Conservation (phyloP, 1,140 invertebrate species). For the Paracyclopina nana region DNA sequence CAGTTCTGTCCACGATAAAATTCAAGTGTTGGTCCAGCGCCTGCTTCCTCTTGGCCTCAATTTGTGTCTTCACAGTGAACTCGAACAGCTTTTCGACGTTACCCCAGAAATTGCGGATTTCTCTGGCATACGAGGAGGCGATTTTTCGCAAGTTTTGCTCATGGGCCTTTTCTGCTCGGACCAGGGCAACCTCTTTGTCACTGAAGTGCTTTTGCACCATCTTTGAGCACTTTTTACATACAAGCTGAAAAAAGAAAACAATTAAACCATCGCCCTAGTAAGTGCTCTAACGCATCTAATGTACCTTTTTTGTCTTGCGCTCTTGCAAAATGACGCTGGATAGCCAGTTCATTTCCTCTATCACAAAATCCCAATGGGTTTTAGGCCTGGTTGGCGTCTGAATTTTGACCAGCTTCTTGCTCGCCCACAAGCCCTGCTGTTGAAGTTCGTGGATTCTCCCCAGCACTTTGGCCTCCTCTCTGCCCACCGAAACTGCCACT, state of each 20-base stretch:
- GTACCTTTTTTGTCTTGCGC: conserved; percentile 88
- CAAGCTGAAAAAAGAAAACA: no score
- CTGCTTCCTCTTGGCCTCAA: conserved; percentile 86
- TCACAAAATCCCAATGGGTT: conserved; percentile 94
- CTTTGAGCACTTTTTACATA: conserved; percentile 47
- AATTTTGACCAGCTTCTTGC: conserved; percentile 71
- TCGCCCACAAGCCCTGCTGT: conserved; percentile 78
- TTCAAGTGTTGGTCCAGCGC: conserved; percentile 90
- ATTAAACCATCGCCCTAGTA: no score
- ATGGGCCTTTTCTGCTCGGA: conserved; percentile 76
- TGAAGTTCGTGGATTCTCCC: conserved; percentile 26
- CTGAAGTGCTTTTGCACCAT: conserved; percentile 92
- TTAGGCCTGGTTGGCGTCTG: conserved; percentile 70
- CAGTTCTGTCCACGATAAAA: conserved; percentile 95
- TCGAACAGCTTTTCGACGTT: conserved; percentile 94
- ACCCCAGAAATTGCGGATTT: conserved; percentile 82
- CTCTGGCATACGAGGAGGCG: conserved; percentile 71
- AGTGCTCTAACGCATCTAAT: no score
- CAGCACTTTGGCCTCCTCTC: not conserved
- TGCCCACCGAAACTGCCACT: not conserved
- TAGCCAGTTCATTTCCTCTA: conserved; percentile 97
- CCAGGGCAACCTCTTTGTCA: conserved; percentile 68
- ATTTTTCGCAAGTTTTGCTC: conserved; percentile 63
- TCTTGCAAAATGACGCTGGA: conserved; percentile 93
- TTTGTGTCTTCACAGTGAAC: conserved; percentile 70